Evolutionary conservation across 2,113 vertebrate species (phyloP), one percentile per base, ranked within the genome.

Genomic region (Athene cunicularia): DNA sequence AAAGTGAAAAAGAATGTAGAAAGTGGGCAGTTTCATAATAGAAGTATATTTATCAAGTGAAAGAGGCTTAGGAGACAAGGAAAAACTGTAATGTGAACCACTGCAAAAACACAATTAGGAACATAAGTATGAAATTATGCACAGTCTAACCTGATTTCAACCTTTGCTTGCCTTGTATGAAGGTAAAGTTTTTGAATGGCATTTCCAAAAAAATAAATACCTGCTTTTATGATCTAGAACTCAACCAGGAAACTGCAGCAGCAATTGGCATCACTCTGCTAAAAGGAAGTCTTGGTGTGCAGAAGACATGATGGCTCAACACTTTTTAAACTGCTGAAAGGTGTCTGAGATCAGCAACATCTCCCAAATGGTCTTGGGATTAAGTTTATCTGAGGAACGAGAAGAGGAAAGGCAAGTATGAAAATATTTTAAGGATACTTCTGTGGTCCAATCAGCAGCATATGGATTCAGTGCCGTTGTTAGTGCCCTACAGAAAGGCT

Each of bases 71-170:
- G 47, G 24, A 94, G 50, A 88, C 0, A 24, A 93, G 90, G 84
- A 80, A 91, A 93, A 97, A 83, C 37, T 85, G 93, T 93, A 97
- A 96, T 22, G 47, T 86, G 95, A 97, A 97, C 66, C 95, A 88
- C 63, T 95, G 68, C 79, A 91, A 95, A 96, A 97, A 86, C 74
- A 94, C 86, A 89, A 76, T 89, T 93, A 90, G 55, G 80, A 88
- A 32, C n/a, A 5, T 52, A 82, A 94, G 37, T 82, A 94, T 79
- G 66, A 92, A 97, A 94, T 93, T 92, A 68, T 49, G 33, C 30
- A 58, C 45, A 76, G 47, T 66, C 49, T 94, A 95, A 93, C 76
- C 66, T 87, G 88, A 60, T 81, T 82, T 88, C 93, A 95, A 82
- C 77, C 43, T 91, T 91, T 94, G 6, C 41, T 93, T 91, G 74